A percentile compares a stretch with the other conserved stretches of the same genome.
phyloP scores from a whole-genome alignment of 30 jellyfish, hydroid and myxozoan genomes.

The Hydractinia echinata region DNA sequence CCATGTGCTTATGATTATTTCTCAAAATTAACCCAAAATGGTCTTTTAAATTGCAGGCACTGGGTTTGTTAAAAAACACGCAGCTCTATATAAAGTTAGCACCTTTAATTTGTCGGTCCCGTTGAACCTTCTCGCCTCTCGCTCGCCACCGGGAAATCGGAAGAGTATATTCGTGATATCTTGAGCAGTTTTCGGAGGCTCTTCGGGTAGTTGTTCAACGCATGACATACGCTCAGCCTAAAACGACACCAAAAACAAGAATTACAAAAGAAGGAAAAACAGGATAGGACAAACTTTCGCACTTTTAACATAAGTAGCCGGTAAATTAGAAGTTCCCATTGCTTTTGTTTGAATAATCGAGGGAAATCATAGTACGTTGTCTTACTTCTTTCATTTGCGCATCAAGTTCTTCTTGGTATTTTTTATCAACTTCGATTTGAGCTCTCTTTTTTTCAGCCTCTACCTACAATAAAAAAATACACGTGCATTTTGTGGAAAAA shows the following conservation, averaged over 20 bases:
- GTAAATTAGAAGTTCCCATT: no score
- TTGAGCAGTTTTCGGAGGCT: slow-evolving; percentile 30
- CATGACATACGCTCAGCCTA: slow-evolving; percentile 46
- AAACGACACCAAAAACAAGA: background rate
- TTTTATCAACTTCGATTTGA: slow-evolving; percentile 1
- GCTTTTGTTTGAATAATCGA: background rate
- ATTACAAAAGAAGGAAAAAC: background rate
- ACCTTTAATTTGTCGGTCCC: slow-evolving; percentile 34
- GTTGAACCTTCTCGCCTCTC: slow-evolving; percentile 31
- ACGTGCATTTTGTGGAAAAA: no score
- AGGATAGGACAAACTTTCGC: background rate
- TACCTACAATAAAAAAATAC: background rate
- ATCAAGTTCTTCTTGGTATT: background rate
- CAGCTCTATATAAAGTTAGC: background rate
- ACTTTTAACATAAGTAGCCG: no score
- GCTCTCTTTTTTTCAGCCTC: slow-evolving; percentile 16
- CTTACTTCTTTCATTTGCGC: slow-evolving; percentile 22
- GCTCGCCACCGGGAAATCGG: slow-evolving; percentile 52
- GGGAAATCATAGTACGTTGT: background rate
- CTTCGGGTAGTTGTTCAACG: slow-evolving; percentile 42
- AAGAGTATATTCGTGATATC: slow-evolving; percentile 24
- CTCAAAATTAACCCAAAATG: no score
- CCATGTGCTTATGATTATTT: no score
- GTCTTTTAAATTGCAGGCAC: no score
- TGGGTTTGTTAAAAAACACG: background rate